Evolutionary conservation across 2,888 invertebrate genomes (phyloP).

Genomic region (Athalia cordata): DNA sequence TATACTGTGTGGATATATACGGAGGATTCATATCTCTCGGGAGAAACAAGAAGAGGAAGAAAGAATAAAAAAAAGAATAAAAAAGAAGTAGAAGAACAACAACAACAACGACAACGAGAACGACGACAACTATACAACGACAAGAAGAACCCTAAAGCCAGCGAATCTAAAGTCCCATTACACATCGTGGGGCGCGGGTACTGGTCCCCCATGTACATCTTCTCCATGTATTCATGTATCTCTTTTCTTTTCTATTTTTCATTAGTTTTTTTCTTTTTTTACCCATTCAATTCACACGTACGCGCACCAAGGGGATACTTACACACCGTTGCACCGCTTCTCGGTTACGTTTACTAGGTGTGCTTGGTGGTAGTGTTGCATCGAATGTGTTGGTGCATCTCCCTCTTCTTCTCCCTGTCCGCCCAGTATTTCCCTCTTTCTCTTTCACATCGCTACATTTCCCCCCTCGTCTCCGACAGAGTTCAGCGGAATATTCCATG

Average conservation of each 20-base stretch:
- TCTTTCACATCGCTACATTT: constrained; percentile 47
- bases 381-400: neutral
- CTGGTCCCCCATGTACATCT: neutral
- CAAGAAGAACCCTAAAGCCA: constrained; percentile 3
- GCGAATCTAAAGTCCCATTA: constrained; percentile 44
- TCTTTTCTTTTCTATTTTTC: neutral
- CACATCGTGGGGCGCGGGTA: constrained; percentile 5
- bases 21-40: too few species aligned
- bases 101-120: constrained; percentile 24
- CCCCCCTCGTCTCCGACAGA: constrained; percentile 46
- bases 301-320: neutral
- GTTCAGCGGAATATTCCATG: constrained; percentile 61
- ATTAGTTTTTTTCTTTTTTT: constrained; percentile 24
- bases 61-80: too few species aligned
- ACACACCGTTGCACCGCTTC: constrained; percentile 33
- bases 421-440: constrained; percentile 29
- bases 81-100: neutral
- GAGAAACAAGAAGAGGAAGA: too few species aligned
- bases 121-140: constrained; percentile 15
- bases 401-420: constrained; percentile 36
- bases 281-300: constrained; percentile 42
- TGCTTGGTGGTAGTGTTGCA: neutral
- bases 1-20: too few species aligned
- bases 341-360: constrained; percentile 7
- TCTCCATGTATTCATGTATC: constrained; percentile 17